Percentiles rank a stretch among this genome's conserved stretches.
phyloP scores from a whole-genome alignment of 2,888 invertebrate genomes.

The Caenorhabditis macrosperma region DNA sequence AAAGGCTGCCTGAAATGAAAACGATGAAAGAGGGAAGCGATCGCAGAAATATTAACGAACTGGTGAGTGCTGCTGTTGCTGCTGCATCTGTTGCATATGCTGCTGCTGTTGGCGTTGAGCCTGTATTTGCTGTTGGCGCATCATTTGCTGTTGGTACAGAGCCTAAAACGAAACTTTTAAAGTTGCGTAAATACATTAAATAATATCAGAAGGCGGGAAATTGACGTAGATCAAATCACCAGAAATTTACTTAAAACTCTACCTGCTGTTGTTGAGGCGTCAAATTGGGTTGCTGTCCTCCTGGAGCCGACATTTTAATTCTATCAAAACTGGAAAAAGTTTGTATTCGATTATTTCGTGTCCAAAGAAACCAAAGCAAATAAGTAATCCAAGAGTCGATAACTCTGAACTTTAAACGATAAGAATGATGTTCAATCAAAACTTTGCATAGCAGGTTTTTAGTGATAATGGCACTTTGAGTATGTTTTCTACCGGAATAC shows the following conservation, averaged over 20 bases:
- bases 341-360: no score
- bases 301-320: slow-evolving; percentile 36
- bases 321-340: no score
- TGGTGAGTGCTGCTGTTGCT: not conserved
- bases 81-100: slow-evolving; percentile 30
- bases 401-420: not conserved
- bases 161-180: slow-evolving; percentile 2
- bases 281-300: slow-evolving; percentile 24
- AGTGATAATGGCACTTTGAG: not conserved
- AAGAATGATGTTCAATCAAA: no score
- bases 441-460: not conserved
- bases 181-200: not conserved
- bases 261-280: slow-evolving; percentile 34
- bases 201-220: no score
- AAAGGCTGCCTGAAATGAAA: slow-evolving; percentile 8
- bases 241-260: not conserved
- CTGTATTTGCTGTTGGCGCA: slow-evolving; percentile 31
- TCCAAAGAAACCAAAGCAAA: not conserved
- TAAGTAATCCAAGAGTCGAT: not conserved
- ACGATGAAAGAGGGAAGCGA: not conserved
- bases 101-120: slow-evolving; percentile 27
- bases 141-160: slow-evolving; percentile 10
- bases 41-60: not conserved
- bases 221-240: no score
- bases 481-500: not conserved